Base-by-base conservation (phyloP, 2,113 vertebrate species). In the Tilapia sparmanii region DNA sequence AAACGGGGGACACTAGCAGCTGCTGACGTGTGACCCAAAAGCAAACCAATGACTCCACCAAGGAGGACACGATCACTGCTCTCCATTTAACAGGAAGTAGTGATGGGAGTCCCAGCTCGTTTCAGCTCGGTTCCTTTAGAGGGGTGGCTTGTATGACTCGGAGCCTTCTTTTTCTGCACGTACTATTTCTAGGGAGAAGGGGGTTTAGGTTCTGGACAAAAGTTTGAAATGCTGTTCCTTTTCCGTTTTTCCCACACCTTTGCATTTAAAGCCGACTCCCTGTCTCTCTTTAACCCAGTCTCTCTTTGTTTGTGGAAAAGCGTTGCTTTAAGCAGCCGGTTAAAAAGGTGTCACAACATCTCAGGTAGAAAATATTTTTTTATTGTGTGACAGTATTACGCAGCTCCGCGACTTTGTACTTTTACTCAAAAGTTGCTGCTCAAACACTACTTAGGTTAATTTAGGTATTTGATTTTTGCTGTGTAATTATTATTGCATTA, bases 371-470 rank as follows among this genome's bases (percentile, higher is more conserved):
- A 63, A 19, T 35, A 35, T 63, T 63, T 63, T 63, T n/a, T 63
- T 19, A 57, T 29, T 15, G 12, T 29, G 24, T 57, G 31, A 19
- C 10, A 35, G 4, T 35, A 63, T 35, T 35, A 31, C 10, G 18
- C 59, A 63, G 59, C 31, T 4, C 53, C 6, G 0, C 4, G 2
- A 35, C 35, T 16, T 35, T 33, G 16, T 35, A 0, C 9, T 63
- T 63, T 63, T 19, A 63, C 9, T 7, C 31, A 7, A 19, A 63
- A n/a, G 31, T 63, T 63, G 5, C 10, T 11, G 9, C 9, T 10
- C 31, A 66, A 66, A 35, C 16, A 35, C 61, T 35, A 66, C 31
- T 7, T 63, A 7, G 19, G 33, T 13, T 8, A 22, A n/a, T 68
- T 40, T 68, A 55, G 38, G 35, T 68, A 68, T 68, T 24, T 6